Percentiles rank a stretch among this genome's conserved stretches.
Evolutionary conservation across 2,113 vertebrate species (phyloP).

Genomic region (Suncus etruscus): DNA sequence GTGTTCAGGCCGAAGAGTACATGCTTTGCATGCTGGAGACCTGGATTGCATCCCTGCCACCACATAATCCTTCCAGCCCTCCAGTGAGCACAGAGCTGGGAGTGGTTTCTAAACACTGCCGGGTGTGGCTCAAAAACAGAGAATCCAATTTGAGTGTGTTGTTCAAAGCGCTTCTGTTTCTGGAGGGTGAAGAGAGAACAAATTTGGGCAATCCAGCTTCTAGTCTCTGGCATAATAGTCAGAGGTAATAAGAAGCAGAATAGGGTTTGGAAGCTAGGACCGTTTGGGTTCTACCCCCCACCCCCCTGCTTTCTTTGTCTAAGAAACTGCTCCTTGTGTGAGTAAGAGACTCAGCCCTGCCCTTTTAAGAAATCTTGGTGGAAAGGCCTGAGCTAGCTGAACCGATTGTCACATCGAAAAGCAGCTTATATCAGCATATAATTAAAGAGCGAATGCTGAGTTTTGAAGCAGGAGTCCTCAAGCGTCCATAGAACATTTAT

Average conservation of each 20-base stretch:
- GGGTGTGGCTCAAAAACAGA: too few relatives aligned
- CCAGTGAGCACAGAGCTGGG: too few relatives aligned
- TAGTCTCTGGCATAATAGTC: background rate
- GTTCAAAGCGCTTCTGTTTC: background rate
- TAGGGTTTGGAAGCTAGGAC: slow-evolving; percentile 4
- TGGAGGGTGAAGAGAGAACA: background rate
- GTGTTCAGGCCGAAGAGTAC: background rate
- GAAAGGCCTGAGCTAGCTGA: background rate
- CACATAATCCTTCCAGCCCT: too few relatives aligned
- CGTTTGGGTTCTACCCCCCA: background rate
- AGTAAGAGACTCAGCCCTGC: background rate
- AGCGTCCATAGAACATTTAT: background rate
- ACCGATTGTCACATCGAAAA: background rate
- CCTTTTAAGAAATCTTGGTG: background rate
- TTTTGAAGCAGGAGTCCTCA: background rate
- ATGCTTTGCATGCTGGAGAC: background rate
- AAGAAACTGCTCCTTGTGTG: background rate
- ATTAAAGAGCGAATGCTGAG: background rate
- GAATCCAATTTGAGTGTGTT: too few relatives aligned
- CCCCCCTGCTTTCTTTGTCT: background rate
- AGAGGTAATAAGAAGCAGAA: background rate
- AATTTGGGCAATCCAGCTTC: background rate
- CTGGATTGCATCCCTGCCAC: too few relatives aligned
- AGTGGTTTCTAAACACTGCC: too few relatives aligned
- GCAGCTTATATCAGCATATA: background rate